Evolutionary conservation across 2,113 vertebrate species (phyloP).

Genomic region (Colinus virginianus): DNA sequence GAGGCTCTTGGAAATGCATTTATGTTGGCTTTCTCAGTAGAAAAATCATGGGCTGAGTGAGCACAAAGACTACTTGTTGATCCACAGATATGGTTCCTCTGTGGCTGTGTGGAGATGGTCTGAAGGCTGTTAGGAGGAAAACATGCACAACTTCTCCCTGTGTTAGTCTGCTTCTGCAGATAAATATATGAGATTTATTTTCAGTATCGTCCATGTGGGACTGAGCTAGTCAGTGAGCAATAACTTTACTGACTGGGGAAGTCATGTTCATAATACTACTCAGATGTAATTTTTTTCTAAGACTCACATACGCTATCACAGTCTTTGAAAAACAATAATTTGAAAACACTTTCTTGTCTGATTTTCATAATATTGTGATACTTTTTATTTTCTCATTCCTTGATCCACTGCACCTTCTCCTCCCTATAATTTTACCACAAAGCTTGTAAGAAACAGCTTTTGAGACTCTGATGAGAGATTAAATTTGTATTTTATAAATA

Average conservation of each 20-base stretch:
- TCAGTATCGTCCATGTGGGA: background rate
- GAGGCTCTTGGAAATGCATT: constrained; percentile 2
- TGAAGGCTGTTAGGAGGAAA: background rate
- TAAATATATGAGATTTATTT: background rate
- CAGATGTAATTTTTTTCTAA: background rate
- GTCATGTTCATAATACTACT: background rate
- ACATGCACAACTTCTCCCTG: background rate
- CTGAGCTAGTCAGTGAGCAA: background rate
- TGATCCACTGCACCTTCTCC: background rate
- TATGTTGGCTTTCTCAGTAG: background rate
- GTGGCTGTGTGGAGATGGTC: background rate
- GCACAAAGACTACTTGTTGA: constrained; percentile 14
- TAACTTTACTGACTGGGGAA: background rate
- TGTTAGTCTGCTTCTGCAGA: background rate
- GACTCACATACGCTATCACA: background rate
- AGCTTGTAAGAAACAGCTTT: background rate
- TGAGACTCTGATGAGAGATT: background rate
- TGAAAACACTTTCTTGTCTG: background rate
- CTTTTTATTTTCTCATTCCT: background rate
- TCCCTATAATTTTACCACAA: background rate
- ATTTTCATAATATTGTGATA: background rate
- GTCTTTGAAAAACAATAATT: background rate
- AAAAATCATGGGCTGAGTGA: constrained; percentile 1
- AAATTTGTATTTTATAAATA: background rate
- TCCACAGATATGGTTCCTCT: background rate